Conservation (phyloP, 2,888 invertebrate genomes). For the Callyntrura guangdongensis region DNA sequence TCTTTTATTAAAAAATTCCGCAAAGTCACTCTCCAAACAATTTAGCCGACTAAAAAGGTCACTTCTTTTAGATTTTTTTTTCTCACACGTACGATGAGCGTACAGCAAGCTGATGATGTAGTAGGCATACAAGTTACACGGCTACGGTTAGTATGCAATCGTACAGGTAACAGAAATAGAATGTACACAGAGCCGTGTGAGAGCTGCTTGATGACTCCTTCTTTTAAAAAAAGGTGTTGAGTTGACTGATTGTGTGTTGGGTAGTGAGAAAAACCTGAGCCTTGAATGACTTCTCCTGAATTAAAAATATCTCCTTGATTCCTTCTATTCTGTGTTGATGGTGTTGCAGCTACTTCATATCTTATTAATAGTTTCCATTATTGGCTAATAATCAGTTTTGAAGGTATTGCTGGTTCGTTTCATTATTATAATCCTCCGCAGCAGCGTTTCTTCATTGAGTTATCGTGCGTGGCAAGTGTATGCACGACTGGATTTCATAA, state of each 20-base stretch:
- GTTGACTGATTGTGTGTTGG: constrained; percentile 33
- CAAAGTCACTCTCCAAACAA: constrained; percentile 84
- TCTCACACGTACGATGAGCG: constrained; percentile 75
- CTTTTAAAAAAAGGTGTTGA: constrained; percentile 51
- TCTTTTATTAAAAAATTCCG: constrained; percentile 83
- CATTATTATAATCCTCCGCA: not conserved
- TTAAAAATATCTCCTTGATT: constrained; percentile 41
- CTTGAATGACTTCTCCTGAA: constrained; percentile 27
- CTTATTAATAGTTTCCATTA: constrained; percentile 33
- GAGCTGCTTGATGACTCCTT: not conserved
- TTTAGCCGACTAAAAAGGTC: constrained; percentile 83
- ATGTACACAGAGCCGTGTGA: no score
- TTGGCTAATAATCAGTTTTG: constrained; percentile 43
- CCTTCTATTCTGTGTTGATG: not conserved
- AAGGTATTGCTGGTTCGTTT: not conserved
- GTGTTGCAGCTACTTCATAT: not conserved
- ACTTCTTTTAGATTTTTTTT: constrained; percentile 71
- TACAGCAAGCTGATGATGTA: not conserved
- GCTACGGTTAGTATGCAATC: not conserved
- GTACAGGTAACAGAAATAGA: not conserved
- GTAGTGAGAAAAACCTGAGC: not conserved
- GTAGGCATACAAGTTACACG: not conserved
- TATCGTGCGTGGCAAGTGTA: not conserved
- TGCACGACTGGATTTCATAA: constrained; percentile 38
- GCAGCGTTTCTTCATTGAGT: not conserved